phyloP scores from a whole-genome alignment of 2,113 vertebrate genomes.

The Tragelaphus imberbis region DNA sequence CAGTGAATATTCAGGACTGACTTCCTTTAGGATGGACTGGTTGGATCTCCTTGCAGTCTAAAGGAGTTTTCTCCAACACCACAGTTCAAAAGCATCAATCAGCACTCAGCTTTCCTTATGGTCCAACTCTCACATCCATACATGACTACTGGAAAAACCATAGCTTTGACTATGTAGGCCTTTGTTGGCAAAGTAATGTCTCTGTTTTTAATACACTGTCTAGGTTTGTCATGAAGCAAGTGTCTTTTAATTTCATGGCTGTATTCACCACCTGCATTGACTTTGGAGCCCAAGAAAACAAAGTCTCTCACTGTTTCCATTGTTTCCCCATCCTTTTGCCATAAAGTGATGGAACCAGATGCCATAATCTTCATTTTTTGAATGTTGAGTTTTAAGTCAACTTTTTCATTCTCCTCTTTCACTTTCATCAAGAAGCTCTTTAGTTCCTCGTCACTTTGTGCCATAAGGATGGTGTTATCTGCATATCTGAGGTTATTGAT shows the following conservation, averaged over 20 bases:
- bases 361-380: neutral
- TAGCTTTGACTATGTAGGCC: neutral
- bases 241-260: neutral
- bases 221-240: neutral
- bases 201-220: neutral
- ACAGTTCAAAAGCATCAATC: neutral
- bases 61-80: neutral
- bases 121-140: neutral
- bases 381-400: neutral
- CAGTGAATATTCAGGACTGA: neutral
- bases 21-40: neutral
- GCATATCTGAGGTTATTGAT: neutral
- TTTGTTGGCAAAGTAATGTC: neutral
- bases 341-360: neutral
- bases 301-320: neutral
- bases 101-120: neutral
- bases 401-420: neutral
- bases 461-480: neutral
- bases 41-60: neutral
- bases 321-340: neutral
- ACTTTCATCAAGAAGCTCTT: neutral
- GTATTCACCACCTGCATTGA: neutral
- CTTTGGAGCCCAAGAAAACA: neutral
- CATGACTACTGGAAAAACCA: neutral
- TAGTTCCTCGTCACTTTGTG: neutral